These are phyloP conservation scores for Zygothrica quintamaculata DNA, from an alignment of 2,888 invertebrate species.

Conservation along the genomic window DNA sequence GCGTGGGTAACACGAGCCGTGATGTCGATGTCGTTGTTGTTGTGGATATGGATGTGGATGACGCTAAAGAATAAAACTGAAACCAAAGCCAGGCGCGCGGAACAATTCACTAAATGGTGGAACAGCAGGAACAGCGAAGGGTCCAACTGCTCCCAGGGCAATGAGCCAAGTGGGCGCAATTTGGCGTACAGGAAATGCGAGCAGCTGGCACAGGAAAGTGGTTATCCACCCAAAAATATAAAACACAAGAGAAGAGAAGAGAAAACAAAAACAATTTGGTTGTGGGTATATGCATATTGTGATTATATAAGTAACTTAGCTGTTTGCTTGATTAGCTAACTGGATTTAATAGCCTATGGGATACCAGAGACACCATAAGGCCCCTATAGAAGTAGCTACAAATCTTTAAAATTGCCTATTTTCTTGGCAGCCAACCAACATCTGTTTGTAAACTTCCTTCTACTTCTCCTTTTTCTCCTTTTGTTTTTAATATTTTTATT, in stretches of 20 bases:
- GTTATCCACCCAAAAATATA: constrained; percentile 16
- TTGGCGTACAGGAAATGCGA: constrained; percentile 65
- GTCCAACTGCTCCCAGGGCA: constrained; percentile 49
- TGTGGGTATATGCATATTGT: constrained; percentile 21
- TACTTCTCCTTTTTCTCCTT: too few species aligned
- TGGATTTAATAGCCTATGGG: constrained; percentile 14
- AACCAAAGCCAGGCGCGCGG: constrained; percentile 38
- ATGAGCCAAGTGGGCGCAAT: constrained; percentile 77
- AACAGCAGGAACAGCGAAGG: constrained; percentile 11
- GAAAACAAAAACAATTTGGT: too few species aligned
- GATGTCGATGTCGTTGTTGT: neutral
- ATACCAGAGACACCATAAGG: neutral
- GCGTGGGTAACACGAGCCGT: constrained; percentile 79
- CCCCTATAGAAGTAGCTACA: neutral
- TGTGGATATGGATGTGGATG: constrained; percentile 13
- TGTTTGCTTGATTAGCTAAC: constrained; percentile 17
- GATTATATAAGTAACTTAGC: constrained; percentile 20
- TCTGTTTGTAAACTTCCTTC: too few species aligned
- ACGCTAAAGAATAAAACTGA: constrained; percentile 27
- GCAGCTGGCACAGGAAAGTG: constrained; percentile 68
- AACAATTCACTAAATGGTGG: constrained; percentile 23
- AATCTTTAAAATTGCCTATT: neutral
- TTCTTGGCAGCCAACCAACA: neutral
- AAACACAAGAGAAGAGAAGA: too few species aligned
- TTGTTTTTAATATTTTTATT: too few species aligned